These are phyloP conservation scores for Pollenia angustigena DNA, from an alignment of 2,888 invertebrate genomes.

Conservation along the genomic window DNA sequence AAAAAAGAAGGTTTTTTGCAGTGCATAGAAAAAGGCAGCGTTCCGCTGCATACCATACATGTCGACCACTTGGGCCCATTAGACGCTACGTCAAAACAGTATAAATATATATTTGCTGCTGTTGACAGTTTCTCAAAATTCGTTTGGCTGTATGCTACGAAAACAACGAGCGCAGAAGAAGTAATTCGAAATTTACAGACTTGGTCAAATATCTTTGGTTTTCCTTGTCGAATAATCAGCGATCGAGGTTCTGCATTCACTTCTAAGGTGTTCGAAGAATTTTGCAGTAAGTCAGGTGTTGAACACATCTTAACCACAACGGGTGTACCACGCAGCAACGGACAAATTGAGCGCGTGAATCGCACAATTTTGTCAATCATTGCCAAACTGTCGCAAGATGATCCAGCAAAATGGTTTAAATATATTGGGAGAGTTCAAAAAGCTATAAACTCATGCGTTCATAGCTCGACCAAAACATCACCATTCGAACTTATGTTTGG, in stretches of 20 bases:
- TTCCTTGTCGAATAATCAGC: slow-evolving; percentile 39
- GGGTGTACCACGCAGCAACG: slow-evolving; percentile 18
- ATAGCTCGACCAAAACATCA: slow-evolving; percentile 46
- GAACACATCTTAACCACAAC: background rate
- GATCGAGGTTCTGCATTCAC: slow-evolving; percentile 53
- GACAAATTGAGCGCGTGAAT: slow-evolving; percentile 55
- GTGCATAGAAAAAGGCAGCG: slow-evolving; percentile 33
- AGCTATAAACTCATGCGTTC: slow-evolving; percentile 47
- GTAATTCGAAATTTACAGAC: background rate
- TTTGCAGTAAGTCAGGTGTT: background rate
- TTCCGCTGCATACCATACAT: slow-evolving; percentile 36
- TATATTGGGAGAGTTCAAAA: slow-evolving; percentile 42
- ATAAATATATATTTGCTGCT: slow-evolving; percentile 33
- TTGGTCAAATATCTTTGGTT: background rate
- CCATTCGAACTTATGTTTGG: slow-evolving; percentile 60
- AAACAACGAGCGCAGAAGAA: slow-evolving; percentile 25
- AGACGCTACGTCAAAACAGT: slow-evolving; percentile 37
- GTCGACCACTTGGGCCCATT: slow-evolving; percentile 49
- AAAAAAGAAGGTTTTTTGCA: background rate
- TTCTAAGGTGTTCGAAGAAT: background rate
- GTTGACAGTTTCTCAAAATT: slow-evolving; percentile 52
- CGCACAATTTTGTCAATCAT: slow-evolving; percentile 39
- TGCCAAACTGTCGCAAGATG: slow-evolving; percentile 49
- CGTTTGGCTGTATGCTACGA: slow-evolving; percentile 39
- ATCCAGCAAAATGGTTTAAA: slow-evolving; percentile 12